Percentiles rank a stretch among this genome's conserved stretches.
phyloP scores from a whole-genome alignment of 2,113 vertebrate genomes.

The Carettochelys insculpta region DNA sequence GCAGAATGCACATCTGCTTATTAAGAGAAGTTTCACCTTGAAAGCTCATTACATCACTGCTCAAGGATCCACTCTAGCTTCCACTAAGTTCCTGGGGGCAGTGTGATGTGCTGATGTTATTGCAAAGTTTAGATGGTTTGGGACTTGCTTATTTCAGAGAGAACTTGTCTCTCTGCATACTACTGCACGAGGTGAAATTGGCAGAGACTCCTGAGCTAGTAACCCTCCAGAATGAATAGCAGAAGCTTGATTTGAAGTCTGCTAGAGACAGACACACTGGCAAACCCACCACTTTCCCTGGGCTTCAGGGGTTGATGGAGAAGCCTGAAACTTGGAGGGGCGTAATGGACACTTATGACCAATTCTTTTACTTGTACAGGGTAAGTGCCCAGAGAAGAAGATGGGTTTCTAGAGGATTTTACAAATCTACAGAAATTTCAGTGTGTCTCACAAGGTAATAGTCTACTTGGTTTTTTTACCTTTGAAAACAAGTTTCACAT shows the following conservation, averaged over 20 bases:
- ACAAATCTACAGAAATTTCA: neutral
- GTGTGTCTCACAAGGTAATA: neutral
- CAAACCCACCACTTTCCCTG: neutral
- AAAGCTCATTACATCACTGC: neutral
- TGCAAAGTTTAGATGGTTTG: neutral
- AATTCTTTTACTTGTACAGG: neutral
- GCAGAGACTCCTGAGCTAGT: neutral
- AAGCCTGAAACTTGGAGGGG: neutral
- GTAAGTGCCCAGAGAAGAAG: neutral
- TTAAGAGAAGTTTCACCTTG: neutral
- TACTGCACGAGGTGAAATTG: neutral
- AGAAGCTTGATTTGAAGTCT: neutral
- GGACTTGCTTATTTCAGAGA: neutral
- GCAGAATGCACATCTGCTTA: neutral
- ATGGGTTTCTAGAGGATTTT: neutral
- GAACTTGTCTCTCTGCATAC: neutral
- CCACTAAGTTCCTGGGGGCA: neutral
- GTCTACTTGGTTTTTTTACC: neutral
- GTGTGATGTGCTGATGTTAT: neutral
- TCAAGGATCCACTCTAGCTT: neutral
- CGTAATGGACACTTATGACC: neutral
- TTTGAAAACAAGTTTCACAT: neutral
- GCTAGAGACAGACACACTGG: neutral
- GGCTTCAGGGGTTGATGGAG: neutral
- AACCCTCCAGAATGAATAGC: neutral